Evolutionary conservation across 92 coral and sea anemone genomes (phyloP).

Genomic region (Epizoanthus illoricatus): DNA sequence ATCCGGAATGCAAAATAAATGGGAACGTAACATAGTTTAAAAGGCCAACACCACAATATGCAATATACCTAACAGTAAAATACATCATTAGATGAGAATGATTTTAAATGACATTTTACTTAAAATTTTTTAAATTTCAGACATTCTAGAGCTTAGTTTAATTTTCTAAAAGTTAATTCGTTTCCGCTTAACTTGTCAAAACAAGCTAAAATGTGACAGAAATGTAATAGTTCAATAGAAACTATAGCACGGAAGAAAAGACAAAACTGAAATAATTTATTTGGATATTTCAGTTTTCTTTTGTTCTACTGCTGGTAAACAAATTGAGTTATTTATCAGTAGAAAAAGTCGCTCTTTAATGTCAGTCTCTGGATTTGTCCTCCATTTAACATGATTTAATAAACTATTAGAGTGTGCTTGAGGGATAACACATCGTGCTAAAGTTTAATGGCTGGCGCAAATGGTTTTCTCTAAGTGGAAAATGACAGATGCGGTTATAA

Average conservation of each 20-base stretch:
- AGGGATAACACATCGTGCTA: slow-evolving; percentile 3
- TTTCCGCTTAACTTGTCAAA: not conserved
- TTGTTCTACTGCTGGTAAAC: too few species aligned
- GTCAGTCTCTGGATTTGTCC: not conserved
- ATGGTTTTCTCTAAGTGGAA: slow-evolving; percentile 10
- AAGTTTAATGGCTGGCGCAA: not conserved
- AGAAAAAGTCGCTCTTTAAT: not conserved
- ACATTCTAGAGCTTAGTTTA: not conserved
- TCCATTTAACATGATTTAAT: not conserved
- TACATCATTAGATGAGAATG: not conserved
- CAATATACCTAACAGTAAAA: too few species aligned
- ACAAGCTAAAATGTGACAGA: not conserved
- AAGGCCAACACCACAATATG: too few species aligned
- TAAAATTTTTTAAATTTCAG: not conserved
- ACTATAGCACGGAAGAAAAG: too few species aligned
- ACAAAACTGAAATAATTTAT: too few species aligned
- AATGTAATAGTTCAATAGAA: not conserved
- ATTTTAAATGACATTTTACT: not conserved
- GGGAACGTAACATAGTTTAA: too few species aligned
- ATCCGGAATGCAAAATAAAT: too few species aligned
- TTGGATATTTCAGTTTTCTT: too few species aligned
- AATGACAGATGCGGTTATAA: not conserved
- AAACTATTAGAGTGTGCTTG: not conserved
- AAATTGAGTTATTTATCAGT: too few species aligned
- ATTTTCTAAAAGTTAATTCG: too few species aligned